These are phyloP conservation scores for Amphiduros pacificus DNA, from an alignment of 2,888 invertebrate species.

Conservation along the genomic window DNA sequence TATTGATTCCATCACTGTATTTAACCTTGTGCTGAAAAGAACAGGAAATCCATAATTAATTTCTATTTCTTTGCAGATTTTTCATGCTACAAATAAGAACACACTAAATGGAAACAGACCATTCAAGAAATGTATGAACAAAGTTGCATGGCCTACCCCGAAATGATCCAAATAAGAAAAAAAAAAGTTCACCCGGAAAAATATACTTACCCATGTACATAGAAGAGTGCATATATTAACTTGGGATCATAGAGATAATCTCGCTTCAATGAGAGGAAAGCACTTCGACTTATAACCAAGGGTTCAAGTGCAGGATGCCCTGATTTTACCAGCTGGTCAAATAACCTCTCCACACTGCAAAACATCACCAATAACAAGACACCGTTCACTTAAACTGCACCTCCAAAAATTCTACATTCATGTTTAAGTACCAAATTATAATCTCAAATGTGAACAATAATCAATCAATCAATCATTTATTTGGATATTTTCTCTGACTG, in stretches of 20 bases:
- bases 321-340: conserved; percentile 80
- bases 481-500: too few species aligned
- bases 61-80: too few species aligned
- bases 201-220: conserved; percentile 77
- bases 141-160: too few species aligned
- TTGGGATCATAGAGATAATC: conserved; percentile 80
- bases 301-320: conserved; percentile 88
- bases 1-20: conserved; percentile 50
- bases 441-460: too few species aligned
- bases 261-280: conserved; percentile 77
- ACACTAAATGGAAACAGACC: too few species aligned
- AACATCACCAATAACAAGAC: too few species aligned
- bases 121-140: conserved; percentile 1
- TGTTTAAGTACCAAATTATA: too few species aligned
- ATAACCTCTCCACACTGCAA: conserved; percentile 83
- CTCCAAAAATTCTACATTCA: too few species aligned
- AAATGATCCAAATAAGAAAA: background rate
- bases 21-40: conserved; percentile 48
- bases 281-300: conserved; percentile 74
- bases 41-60: too few species aligned
- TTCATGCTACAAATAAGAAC: too few species aligned
- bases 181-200: background rate
- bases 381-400: too few species aligned
- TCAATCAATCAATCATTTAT: too few species aligned
- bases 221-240: conserved; percentile 79